phyloP scores from a whole-genome alignment of 1,140 invertebrate species.

The Bombus terrestris region DNA sequence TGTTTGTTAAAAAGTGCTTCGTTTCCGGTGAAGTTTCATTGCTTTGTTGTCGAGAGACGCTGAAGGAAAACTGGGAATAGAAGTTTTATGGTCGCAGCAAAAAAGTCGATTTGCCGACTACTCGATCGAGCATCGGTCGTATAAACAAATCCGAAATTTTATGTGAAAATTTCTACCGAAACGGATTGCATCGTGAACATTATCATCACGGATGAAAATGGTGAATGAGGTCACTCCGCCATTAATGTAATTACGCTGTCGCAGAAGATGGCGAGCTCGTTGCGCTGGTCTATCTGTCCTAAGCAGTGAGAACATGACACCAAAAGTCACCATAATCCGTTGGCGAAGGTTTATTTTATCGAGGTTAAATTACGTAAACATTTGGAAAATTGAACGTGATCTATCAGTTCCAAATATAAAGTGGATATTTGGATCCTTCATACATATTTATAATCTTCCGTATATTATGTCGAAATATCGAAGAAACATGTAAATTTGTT shows the following conservation, averaged over 20 bases:
- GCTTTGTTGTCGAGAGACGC: background rate
- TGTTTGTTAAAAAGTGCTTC: background rate
- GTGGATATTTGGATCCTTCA: background rate
- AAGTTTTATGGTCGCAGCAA: background rate
- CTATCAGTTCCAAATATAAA: no score
- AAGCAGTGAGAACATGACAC: background rate
- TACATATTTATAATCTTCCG: background rate
- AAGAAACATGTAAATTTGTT: background rate
- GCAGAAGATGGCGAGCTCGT: background rate
- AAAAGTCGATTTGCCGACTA: conserved; percentile 5
- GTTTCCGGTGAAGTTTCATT: background rate
- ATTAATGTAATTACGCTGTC: conserved; percentile 42
- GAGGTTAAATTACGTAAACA: background rate
- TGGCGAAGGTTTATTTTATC: no score
- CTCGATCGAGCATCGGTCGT: background rate
- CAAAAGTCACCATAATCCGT: background rate
- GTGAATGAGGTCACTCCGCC: conserved; percentile 26
- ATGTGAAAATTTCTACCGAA: background rate
- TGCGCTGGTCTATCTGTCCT: background rate
- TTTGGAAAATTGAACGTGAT: background rate
- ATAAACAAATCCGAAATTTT: background rate
- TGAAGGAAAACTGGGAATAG: background rate
- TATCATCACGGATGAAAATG: conserved; percentile 13
- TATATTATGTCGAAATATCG: background rate
- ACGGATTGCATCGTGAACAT: background rate